Base-by-base conservation (phyloP, 2,797 vertebrate genomes). In the Dendrocincla fuliginosa region DNA sequence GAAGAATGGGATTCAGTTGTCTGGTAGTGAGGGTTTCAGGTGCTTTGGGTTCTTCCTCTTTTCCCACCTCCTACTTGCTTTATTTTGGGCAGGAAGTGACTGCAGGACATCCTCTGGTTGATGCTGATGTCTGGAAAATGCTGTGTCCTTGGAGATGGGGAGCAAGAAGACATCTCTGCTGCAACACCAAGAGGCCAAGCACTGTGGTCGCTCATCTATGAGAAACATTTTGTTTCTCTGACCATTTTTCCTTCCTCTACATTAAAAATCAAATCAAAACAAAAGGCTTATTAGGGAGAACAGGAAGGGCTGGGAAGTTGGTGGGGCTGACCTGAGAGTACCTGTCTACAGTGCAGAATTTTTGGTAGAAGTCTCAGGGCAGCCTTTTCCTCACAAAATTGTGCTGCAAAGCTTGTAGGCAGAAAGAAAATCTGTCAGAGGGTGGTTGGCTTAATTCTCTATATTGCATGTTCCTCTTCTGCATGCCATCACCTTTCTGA, bases 381-480 rank as follows among this genome's bases (percentile, higher is more conserved):
- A 50, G 46, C 27, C 69, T 73, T 76, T 46, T 13, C 37, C 42
- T 19, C 52, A 20, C 13, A 19, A n/a, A 82, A 53, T 10, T 16
- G 9, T 19, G 13, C 47, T 82, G 27, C 44, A 78, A 75, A 60
- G 16, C 50, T 61, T 14, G 25, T 13, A 69, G 33, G 12, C 19
- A 30, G 50, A n/a, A 82, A 39, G 37, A 49, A 85, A 79, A n/a
- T 53, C 57, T 42, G 19, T 11, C 12, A 9, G 75, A 57, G 13
- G 59, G 19, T 24, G 10, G 19, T 4, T 52, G 28, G 8, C 37
- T 52, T 60, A 28, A 9, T 59, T 50, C 16, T 68, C 44, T 42
- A 0, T 30, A 14, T 4, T 14, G 9, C 2, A 1, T 2, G 0
- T 75, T 87, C 18, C 27, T 22, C 24, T 59, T 78, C 11, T 27